phyloP scores from a whole-genome alignment of 2,888 invertebrate species.

The Leptinotarsa tumamoca region DNA sequence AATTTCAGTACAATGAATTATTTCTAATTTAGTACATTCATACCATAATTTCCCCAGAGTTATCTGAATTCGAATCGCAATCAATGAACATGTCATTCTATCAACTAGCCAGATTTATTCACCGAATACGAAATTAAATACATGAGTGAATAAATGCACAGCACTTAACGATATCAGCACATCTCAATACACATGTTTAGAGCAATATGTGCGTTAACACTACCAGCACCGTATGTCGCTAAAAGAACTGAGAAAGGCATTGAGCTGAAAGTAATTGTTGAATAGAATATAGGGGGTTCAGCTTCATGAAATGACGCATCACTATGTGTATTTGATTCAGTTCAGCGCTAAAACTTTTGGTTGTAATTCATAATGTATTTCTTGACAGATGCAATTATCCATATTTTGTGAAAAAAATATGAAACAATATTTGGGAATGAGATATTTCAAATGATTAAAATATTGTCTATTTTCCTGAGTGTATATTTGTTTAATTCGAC shows the following conservation, averaged over 20 bases:
- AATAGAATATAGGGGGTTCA: slow-evolving; percentile 32
- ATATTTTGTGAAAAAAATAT: too few species aligned
- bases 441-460: too few species aligned
- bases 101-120: slow-evolving; percentile 22
- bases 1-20: too few species aligned
- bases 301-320: slow-evolving; percentile 12
- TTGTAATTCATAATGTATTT: not conserved
- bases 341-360: not conserved
- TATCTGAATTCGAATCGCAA: not conserved
- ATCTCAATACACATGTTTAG: slow-evolving; percentile 47
- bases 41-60: not conserved
- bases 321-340: not conserved
- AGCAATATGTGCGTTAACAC: slow-evolving; percentile 45
- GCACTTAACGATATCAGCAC: slow-evolving; percentile 45
- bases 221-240: slow-evolving; percentile 53
- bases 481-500: too few species aligned
- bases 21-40: too few species aligned
- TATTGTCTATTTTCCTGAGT: too few species aligned
- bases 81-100: slow-evolving; percentile 20
- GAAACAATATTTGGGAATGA: too few species aligned
- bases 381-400: not conserved
- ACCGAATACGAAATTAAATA: slow-evolving; percentile 28
- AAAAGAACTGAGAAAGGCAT: slow-evolving; percentile 51
- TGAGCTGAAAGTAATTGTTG: slow-evolving; percentile 48
- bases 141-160: slow-evolving; percentile 32